These are phyloP conservation scores for Conchocele bisecta DNA, from an alignment of 2,888 invertebrate genomes.

Conservation along the genomic window DNA sequence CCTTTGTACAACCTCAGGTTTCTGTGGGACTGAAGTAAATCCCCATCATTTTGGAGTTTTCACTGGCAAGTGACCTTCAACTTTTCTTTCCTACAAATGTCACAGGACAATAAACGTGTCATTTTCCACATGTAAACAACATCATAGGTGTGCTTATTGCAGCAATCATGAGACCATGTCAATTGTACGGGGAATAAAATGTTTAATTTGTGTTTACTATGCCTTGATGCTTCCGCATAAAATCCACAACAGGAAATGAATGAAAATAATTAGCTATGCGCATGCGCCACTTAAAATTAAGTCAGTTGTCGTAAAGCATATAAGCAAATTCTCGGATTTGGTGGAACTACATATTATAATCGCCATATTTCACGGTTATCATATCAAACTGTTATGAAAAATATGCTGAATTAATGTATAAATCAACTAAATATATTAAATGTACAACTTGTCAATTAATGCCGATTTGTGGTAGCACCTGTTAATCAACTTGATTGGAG, in stretches of 20 bases:
- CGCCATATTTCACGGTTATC: not conserved
- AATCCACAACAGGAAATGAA: conserved; percentile 68
- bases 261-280: conserved; percentile 44
- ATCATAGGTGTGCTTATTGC: no score
- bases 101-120: no score
- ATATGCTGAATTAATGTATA: no score
- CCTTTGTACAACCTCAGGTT: conserved; percentile 23
- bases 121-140: no score
- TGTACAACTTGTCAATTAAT: not conserved
- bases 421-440: no score
- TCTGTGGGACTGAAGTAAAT: conserved; percentile 44
- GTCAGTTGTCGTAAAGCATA: conserved; percentile 19
- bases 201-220: conserved; percentile 40
- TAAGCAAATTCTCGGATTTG: not conserved
- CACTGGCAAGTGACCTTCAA: conserved; percentile 62
- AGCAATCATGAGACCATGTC: no score
- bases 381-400: no score
- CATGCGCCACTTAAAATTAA: conserved; percentile 57
- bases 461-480: conserved; percentile 25
- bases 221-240: conserved; percentile 67
- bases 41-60: conserved; percentile 59
- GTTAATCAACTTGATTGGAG: no score
- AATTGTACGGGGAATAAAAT: not conserved
- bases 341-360: not conserved
- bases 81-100: conserved; percentile 36